Base-by-base conservation (phyloP, 2,113 vertebrate species). In the Paralichthys olivaceus region DNA sequence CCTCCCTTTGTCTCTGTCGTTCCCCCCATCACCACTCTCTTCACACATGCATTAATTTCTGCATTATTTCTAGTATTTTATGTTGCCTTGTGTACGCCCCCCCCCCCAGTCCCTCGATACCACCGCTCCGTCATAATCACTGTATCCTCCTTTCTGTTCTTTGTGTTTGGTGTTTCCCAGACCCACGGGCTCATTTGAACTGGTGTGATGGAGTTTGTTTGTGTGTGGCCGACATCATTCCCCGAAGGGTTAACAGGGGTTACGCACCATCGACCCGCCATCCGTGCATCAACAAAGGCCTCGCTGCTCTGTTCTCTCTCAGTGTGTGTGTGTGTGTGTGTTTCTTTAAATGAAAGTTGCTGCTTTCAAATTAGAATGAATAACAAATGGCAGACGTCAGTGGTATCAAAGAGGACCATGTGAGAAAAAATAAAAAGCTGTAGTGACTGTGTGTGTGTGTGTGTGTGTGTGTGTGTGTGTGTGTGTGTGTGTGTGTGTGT, bases 171-270 rank as follows among this genome's bases (percentile, higher is more conserved):
- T 77, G 88, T 80, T 90, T 90, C 89, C 84, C 88, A 57, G 89
- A 63, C 82, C 80, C 83, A 80, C 72, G 74, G 83, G 90, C 91
- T 93, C 89, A 93, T 94, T 92, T 94, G 90, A 94, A 91, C 90
- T 90, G 89, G 85, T 86, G 90, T 94, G 93, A 94, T 94, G 89
- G 92, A 91, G 93, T 94, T 94, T 94, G 91, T 94, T 94, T 94
- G 93, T 95, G 92, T 88, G 89, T 81, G 91, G 84, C 75, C 87
- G 84, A 94, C 93, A 94, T 93, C 90, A 93, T 93, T 94, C 93
- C 89, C 84, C 58, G 62, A 91, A 84, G 90, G 94, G 94, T 94
- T 95, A 94, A 94, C 90, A 93, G 90, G 90, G 93, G 94, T 94
- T 87, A 94, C 75, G 87, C 84, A 75, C 88, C 91, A 91, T 88